Conservation (phyloP, 2,888 invertebrate genomes). For the Lycophotia porphyrea region DNA sequence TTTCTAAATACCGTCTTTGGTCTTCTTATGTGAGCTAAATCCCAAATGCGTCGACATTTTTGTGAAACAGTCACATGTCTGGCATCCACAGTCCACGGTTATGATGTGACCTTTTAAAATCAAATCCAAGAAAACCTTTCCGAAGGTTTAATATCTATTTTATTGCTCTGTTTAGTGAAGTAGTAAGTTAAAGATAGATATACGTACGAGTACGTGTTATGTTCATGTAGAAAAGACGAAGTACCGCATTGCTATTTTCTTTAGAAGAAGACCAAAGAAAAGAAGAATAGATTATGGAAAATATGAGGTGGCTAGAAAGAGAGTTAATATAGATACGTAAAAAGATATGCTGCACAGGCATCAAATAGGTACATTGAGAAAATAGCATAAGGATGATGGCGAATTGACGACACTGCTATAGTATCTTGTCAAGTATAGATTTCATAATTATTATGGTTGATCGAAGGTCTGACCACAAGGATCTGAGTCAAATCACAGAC, state of each 20-base stretch:
- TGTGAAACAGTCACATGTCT: background rate
- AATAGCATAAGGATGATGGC: background rate
- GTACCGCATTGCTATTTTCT: background rate
- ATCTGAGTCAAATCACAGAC: constrained; percentile 17
- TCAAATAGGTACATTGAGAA: background rate
- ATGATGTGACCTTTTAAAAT: constrained; percentile 5
- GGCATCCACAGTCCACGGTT: background rate
- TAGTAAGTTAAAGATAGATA: background rate
- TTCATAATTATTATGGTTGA: background rate
- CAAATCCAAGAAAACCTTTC: constrained; percentile 21
- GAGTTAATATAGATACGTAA: background rate
- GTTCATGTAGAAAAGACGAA: background rate
- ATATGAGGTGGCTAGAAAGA: background rate
- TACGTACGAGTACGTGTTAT: too few species aligned
- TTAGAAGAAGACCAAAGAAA: background rate
- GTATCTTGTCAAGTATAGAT: background rate
- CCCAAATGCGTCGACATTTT: constrained; percentile 14
- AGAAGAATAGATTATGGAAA: background rate
- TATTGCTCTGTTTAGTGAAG: background rate
- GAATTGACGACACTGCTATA: background rate
- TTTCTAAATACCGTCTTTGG: background rate
- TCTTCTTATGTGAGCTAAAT: constrained; percentile 1
- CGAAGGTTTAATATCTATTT: background rate
- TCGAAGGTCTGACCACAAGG: constrained; percentile 2
- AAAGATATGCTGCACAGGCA: background rate